A percentile compares a stretch with the other conserved stretches of the same genome.
Evolutionary conservation across 2,113 vertebrate genomes (phyloP).

Genomic region (Siniperca chuatsi): DNA sequence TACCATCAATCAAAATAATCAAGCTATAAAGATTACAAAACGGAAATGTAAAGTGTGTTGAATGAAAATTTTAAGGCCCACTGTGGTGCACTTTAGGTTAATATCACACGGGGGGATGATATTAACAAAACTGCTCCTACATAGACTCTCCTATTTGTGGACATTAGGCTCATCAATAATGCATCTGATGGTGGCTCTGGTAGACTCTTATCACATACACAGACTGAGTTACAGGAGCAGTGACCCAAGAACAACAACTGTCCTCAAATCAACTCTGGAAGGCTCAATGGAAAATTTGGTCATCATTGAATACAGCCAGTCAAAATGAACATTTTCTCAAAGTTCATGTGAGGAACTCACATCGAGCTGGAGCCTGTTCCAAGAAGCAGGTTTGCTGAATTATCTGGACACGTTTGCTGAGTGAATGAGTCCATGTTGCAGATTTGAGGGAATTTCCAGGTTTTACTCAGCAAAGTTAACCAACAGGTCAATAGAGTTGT

Average conservation of each 20-base stretch:
- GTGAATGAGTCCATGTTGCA: not conserved
- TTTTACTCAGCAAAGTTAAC: not conserved
- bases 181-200: not conserved
- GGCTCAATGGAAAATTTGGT: conserved; percentile 11
- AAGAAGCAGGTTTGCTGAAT: not conserved
- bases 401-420: not conserved
- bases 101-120: not conserved
- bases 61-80: not conserved
- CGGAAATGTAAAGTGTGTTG: not conserved
- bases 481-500: not conserved
- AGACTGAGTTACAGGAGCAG: conserved; percentile 15
- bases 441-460: not conserved
- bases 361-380: not conserved
- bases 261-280: conserved; percentile 16
- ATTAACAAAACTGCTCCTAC: not conserved
- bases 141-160: not conserved
- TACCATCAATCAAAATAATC: not conserved
- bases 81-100: not conserved
- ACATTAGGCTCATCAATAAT: conserved; percentile 37
- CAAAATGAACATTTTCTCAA: conserved; percentile 4
- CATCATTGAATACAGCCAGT: not conserved
- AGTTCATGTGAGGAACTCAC: not conserved
- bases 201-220: conserved; percentile 26
- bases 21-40: not conserved
- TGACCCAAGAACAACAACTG: not conserved